Conservation (phyloP, 1,140 invertebrate species). For the Teleogryllus occipitalis region DNA sequence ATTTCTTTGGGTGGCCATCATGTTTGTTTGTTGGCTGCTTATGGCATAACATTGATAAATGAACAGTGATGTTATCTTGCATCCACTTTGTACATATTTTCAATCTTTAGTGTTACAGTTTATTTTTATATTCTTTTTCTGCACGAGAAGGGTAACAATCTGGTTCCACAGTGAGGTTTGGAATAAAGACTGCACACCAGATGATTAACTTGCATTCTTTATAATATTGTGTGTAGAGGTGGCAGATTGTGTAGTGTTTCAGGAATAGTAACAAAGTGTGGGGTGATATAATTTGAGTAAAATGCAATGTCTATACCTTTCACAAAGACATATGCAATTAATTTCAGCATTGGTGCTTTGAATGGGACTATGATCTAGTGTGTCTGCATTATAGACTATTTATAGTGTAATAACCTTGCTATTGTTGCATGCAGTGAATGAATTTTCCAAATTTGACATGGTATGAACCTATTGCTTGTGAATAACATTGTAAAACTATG, state of each 20-base stretch:
- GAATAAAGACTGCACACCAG: not conserved
- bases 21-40: slow-evolving; percentile 87
- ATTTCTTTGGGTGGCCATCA: slow-evolving; percentile 83
- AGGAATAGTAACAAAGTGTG: not conserved
- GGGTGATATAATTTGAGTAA: not conserved
- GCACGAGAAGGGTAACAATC: slow-evolving; percentile 7
- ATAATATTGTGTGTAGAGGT: not conserved
- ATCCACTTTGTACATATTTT: slow-evolving; percentile 11
- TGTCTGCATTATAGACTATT: too few relatives aligned
- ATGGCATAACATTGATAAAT: slow-evolving; percentile 57
- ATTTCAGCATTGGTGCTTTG: not conserved
- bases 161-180: not conserved
- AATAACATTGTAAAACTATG: too few relatives aligned
- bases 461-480: too few relatives aligned
- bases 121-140: slow-evolving; percentile 9
- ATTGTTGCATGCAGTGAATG: too few relatives aligned
- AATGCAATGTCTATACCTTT: not conserved
- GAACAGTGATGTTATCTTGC: not conserved
- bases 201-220: not conserved
- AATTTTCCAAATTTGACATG: too few relatives aligned
- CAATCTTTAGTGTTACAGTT: slow-evolving; percentile 4
- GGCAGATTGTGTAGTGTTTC: not conserved
- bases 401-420: too few relatives aligned
- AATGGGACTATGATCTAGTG: not conserved
- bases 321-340: not conserved